Evolutionary conservation across 2,113 vertebrate species (phyloP), one percentile per base, ranked within the genome.

Genomic region (Clinocottus analis): DNA sequence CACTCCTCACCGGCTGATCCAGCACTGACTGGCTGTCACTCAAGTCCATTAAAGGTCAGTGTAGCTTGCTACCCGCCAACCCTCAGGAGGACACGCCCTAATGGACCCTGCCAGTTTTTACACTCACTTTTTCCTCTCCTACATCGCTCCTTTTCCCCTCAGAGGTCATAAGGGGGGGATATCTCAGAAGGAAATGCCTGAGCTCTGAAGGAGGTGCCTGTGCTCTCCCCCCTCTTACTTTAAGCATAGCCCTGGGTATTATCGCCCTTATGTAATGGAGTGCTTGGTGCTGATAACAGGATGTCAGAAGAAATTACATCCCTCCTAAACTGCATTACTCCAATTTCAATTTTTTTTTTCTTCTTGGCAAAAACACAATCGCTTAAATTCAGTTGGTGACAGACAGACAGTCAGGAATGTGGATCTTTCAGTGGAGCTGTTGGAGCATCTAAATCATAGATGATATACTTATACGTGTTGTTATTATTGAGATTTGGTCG

Each of bases 121-220:
- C 77, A 81, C 81, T 90, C 85, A 91, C 76, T 91, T 92, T 93
- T 93, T 89, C 92, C 92, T 87, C 82, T 85, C 72, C 66, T 53
- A 68, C 80, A 83, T 86, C 73, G 85, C 87, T 90, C 74, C 85
- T 75, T 88, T 85, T 85, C 78, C 82, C 87, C 73, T 89, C 83
- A 35, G 77, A 88, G 91, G 86, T 92, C 84, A 87, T 66, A 77
- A 83, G 72, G 51, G 49, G 51, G 47, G 47, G 43, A 3, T 91
- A 90, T 90, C 89, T 91, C 91, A 90, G 69, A 91, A 94, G 91
- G 91, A 94, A 93, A 94, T 93, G 89, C 89, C 92, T 87, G 84
- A 87, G 89, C 80, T 77, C 84, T 80, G 83, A 92, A 91, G 90
- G 87, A 93, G 90, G 85, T 90, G 87, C 84, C 79, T 85, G 74